These are phyloP conservation scores for Neuroscelio doddi DNA, from an alignment of 2,888 invertebrate species.

Conservation along the genomic window DNA sequence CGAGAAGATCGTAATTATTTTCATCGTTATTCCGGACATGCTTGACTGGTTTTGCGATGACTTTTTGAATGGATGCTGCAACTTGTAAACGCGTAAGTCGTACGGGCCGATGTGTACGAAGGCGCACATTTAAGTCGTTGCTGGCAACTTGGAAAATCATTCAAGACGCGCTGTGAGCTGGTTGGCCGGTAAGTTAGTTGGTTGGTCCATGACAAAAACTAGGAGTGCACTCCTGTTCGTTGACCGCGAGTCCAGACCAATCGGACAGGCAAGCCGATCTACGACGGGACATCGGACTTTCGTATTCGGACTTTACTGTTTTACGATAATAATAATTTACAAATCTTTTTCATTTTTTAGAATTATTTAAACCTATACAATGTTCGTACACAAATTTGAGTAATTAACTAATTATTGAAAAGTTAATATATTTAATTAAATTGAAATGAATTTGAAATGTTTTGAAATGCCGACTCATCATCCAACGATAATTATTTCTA, in stretches of 20 bases:
- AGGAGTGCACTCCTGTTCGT: constrained; percentile 50
- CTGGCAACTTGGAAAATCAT: constrained; percentile 56
- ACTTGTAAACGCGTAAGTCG: constrained; percentile 3
- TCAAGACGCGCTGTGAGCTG: constrained; percentile 50
- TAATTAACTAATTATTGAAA: constrained; percentile 6
- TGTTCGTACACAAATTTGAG: background rate
- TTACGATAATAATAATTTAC: no score
- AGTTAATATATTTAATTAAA: background rate
- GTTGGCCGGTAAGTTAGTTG: constrained; percentile 31
- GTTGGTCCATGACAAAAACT: constrained; percentile 53
- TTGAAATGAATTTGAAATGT: constrained; percentile 1
- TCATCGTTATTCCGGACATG: no score
- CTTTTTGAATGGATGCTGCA: constrained; percentile 6
- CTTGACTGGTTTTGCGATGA: no score
- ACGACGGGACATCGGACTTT: constrained; percentile 28
- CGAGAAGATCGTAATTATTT: no score
- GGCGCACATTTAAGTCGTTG: constrained; percentile 17
- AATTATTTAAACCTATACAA: no score
- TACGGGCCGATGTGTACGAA: constrained; percentile 20
- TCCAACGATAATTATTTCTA: constrained; percentile 20
- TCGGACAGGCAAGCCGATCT: constrained; percentile 34
- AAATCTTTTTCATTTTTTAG: no score
- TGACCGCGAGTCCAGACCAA: constrained; percentile 40
- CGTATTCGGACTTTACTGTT: no score
- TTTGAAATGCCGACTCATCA: constrained; percentile 11